These are phyloP conservation scores for Ctenicera cuprea DNA, from an alignment of 2,888 invertebrate genomes.

Conservation along the genomic window DNA sequence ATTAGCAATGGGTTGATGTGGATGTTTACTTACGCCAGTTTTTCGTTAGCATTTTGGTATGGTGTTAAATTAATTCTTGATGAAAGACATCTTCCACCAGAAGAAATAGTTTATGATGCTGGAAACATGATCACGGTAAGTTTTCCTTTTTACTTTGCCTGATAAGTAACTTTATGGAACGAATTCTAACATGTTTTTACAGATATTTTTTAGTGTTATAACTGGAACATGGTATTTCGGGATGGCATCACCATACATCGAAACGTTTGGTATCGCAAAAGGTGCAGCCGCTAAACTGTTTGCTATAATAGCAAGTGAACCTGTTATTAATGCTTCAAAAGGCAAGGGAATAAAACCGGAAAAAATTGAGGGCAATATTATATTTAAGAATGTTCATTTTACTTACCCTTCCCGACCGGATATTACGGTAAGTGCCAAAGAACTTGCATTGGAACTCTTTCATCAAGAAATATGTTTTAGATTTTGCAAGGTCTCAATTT, in stretches of 20 bases:
- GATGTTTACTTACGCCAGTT: conserved; percentile 84
- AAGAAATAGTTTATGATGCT: conserved; percentile 76
- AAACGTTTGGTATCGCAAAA: conserved; percentile 85
- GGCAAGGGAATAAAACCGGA: conserved; percentile 77
- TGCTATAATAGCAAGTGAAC: conserved; percentile 83
- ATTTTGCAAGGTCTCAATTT: conserved; percentile 80
- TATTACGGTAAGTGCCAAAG: conserved; percentile 75
- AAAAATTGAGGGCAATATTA: conserved; percentile 80
- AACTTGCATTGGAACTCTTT: no score
- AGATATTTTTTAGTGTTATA: conserved; percentile 89
- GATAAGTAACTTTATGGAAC: no score
- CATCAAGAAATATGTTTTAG: conserved; percentile 65
- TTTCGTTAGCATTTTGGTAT: conserved; percentile 87
- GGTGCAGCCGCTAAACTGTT: conserved; percentile 88
- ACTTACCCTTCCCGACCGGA: conserved; percentile 87
- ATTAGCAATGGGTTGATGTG: conserved; percentile 84
- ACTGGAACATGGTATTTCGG: conserved; percentile 87
- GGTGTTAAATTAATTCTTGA: conserved; percentile 83
- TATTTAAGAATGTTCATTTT: conserved; percentile 84
- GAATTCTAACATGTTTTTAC: no score
- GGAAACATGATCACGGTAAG: conserved; percentile 83
- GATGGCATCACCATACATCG: conserved; percentile 88
- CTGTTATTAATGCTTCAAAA: conserved; percentile 83
- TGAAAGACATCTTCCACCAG: conserved; percentile 71
- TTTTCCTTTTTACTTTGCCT: conserved; percentile 62